Base-by-base conservation (phyloP, 2,113 vertebrate genomes). In the Tragelaphus imberbis region DNA sequence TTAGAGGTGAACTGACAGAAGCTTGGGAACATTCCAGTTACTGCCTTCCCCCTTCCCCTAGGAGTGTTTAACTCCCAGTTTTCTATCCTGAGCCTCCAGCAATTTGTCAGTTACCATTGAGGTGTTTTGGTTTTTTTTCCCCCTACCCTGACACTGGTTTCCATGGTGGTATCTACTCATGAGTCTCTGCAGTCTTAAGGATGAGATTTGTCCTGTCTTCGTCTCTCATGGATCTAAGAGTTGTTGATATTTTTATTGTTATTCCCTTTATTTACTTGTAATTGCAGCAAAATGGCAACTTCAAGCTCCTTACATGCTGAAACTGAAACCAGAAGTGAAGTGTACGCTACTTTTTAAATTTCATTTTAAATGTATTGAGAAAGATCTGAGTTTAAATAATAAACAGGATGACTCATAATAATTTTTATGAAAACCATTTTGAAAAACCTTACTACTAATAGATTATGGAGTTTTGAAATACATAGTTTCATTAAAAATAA, bases 361-460 rank as follows among this genome's bases (percentile, higher is more conserved):
- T 84, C 55, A 77, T 30, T 94, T 91, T 81, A 59, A 81, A n/a
- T 81, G 33, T 86, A 44, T 86, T 77, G 33, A 44, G 27, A 81
- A 91, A 87, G n/a, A 44, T 71, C 25, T n/a, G 49, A 80, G 15
- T 94, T 81, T 89, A 88, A 77, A 68, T 81, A 80, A 91, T 81
- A 87, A 90, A 84, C 56, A 71, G n/a, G n/a, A 63, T 95, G 40
- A 90, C 27, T 95, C 53, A 53, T 91, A 61, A 58, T 81, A 12
- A 2, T 93, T 91, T 94, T 91, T 95, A 61, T 75, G 28, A 93
- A 86, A 84, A 85, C 16, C 11, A 55, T 89, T 97, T 94, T 90
- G 13, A 36, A 91, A 92, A 90, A 21, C 51, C 77, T 91, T 12
- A 55, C 21, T 91, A 30, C 12, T 59, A 75, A 59, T 75, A 36